A percentile compares a stretch with the other conserved stretches of the same genome.
phyloP scores from a whole-genome alignment of 2,888 invertebrate species.

The Nemurella pictetii region DNA sequence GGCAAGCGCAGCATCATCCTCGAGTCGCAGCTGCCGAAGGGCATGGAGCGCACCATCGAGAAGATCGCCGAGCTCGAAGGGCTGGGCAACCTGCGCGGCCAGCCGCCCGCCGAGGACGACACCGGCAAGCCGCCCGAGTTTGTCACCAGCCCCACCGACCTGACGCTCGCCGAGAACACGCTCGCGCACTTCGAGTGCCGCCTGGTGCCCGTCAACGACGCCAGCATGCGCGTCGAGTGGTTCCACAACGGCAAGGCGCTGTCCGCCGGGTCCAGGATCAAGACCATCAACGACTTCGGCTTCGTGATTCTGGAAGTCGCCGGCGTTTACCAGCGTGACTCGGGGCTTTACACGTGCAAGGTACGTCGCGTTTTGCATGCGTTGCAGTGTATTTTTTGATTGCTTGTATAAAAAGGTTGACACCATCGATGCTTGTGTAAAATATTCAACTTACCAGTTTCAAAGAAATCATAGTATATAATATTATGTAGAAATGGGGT shows the following conservation, averaged over 20 bases:
- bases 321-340: conserved; percentile 91
- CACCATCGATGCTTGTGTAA: no score
- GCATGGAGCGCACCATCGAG: conserved; percentile 92
- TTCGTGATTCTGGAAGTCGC: conserved; percentile 95
- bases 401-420: no score
- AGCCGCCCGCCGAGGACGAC: conserved; percentile 74
- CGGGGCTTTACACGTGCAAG: conserved; percentile 89
- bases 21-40: conserved; percentile 88
- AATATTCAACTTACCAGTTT: no score
- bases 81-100: conserved; percentile 69
- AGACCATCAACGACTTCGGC: conserved; percentile 96
- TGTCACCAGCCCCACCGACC: conserved; percentile 82
- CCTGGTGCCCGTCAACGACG: conserved; percentile 85
- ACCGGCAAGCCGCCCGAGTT: conserved; percentile 89
- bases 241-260: conserved; percentile 95
- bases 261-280: conserved; percentile 87
- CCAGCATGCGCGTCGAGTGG: conserved; percentile 95
- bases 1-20: conserved; percentile 84
- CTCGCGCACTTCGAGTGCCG: conserved; percentile 92
- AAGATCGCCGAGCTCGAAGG: conserved; percentile 92
- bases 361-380: conserved; percentile 41
- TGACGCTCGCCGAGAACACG: conserved; percentile 81
- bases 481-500: no score
- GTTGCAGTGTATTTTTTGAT: not conserved
- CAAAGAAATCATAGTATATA: no score